Evolutionary conservation across 2,888 invertebrate genomes (phyloP), one percentile per base, ranked within the genome.

Genomic region (Hydriomena furcata): DNA sequence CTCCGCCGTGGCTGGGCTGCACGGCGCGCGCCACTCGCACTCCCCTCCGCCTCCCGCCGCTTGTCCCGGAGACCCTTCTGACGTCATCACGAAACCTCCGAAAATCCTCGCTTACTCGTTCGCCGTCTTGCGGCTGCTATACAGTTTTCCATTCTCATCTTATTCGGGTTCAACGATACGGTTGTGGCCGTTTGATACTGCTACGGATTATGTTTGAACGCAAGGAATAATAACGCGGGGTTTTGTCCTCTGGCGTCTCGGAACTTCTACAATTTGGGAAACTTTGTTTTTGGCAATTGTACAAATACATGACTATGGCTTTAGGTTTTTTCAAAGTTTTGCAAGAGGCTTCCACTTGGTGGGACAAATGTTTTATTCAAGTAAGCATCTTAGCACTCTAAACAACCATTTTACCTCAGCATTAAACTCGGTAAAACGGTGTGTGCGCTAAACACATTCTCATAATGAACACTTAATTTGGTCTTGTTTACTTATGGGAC

Each of bases 11-110:
- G 55, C 67, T 60, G 65, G 67, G 67, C 64, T 64, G 68, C 68
- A 60, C 73, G 75, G 76, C 78, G 77, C 78, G 79, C 80, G 80
- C 77, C 75, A 68, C 71, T 68, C 69, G 58, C 68, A 62, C 65
- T 59, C 61, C 57, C 58, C 65, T 62, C 67, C 60, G 17, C 17
- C 63, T 65, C 60, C 54, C 57, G 61, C 41, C 63, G 8, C 41
- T 5, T 60, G 52, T 62, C 56, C 63, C 52, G 62, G 57, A 51
- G 53, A 43, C 70, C 68, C 60, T 73, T 73, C 74, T 88, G 89
- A 89, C 89, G 89, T 89, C 89, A 89, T 82, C 65, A 66, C 66
- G 71, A 77, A 81, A 80, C 84, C 82, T 79, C 82, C 79, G 63
- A 79, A 70, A 85, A 81, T 77, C 79, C 80, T 72, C 71, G 61